phyloP scores from a whole-genome alignment of 2,797 vertebrate species.

The Falco columbarius region DNA sequence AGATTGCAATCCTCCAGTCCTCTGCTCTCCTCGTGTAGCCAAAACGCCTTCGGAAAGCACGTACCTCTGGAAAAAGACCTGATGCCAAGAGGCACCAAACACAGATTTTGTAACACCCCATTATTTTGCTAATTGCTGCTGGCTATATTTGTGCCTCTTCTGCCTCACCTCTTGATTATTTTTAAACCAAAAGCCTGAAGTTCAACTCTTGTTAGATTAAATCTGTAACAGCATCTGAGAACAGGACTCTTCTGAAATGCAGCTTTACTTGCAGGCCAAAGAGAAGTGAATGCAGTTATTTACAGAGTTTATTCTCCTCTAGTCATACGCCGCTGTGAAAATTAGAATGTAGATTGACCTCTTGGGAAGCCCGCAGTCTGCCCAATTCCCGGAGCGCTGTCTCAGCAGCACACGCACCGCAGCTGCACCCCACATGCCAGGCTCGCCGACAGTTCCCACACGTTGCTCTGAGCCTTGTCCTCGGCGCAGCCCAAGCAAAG shows the following conservation, averaged over 20 bases:
- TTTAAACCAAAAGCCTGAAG: not conserved
- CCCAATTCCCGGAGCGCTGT: not conserved
- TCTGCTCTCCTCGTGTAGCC: not conserved
- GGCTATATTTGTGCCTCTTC: not conserved
- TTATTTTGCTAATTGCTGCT: not conserved
- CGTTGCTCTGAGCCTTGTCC: not conserved
- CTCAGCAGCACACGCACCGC: not conserved
- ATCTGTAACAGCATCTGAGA: not conserved
- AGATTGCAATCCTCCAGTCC: not conserved
- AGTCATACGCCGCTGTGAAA: not conserved
- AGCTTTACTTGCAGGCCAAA: not conserved
- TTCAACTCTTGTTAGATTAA: not conserved
- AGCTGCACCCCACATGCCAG: rapidly evolving
- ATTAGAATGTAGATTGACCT: not conserved
- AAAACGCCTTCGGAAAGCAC: not conserved
- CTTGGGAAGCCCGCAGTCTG: not conserved
- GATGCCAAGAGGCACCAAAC: not conserved
- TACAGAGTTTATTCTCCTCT: not conserved
- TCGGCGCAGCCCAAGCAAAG: not conserved
- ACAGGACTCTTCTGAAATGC: not conserved
- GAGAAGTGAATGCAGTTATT: not conserved
- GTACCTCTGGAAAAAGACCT: not conserved
- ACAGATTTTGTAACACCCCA: not conserved
- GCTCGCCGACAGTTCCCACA: not conserved
- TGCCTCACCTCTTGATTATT: slow-evolving; percentile 13